phyloP scores from a whole-genome alignment of 2,113 vertebrate species.

The Apteryx mantelli region DNA sequence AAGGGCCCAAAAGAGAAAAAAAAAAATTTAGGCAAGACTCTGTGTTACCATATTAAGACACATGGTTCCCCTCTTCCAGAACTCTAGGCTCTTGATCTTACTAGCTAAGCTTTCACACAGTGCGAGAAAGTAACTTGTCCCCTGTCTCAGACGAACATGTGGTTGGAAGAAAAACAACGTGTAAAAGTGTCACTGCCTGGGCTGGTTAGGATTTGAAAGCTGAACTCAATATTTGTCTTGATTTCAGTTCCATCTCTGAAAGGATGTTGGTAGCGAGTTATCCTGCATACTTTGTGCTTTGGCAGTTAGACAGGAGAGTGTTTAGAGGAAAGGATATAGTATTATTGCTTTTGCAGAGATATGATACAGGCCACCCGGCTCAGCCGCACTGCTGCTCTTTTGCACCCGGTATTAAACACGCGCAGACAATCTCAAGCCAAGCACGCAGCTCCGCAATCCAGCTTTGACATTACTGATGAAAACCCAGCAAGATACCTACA shows the following conservation, averaged over 20 bases:
- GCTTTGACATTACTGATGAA: background rate
- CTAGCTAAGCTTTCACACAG: fast-evolving
- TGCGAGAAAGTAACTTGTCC: background rate
- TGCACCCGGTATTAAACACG: fast-evolving
- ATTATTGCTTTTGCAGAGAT: background rate
- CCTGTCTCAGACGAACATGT: background rate
- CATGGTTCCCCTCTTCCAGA: background rate
- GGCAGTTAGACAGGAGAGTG: background rate
- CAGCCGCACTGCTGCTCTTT: background rate
- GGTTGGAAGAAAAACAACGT: background rate
- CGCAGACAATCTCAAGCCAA: background rate
- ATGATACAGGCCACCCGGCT: background rate
- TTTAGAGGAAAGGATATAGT: background rate
- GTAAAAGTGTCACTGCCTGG: background rate
- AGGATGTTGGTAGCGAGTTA: background rate
- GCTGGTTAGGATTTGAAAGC: slow-evolving; percentile 22
- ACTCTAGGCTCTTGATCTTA: background rate
- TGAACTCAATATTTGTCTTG: background rate
- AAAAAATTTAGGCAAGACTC: background rate
- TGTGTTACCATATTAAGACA: background rate
- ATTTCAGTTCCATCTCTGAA: background rate
- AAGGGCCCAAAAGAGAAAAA: background rate
- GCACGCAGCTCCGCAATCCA: fast-evolving
- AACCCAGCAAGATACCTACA: too few relatives aligned
- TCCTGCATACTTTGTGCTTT: background rate